These are phyloP conservation scores for Vulpes ferrilata DNA, from an alignment of 2,113 vertebrate species.

Conservation along the genomic window DNA sequence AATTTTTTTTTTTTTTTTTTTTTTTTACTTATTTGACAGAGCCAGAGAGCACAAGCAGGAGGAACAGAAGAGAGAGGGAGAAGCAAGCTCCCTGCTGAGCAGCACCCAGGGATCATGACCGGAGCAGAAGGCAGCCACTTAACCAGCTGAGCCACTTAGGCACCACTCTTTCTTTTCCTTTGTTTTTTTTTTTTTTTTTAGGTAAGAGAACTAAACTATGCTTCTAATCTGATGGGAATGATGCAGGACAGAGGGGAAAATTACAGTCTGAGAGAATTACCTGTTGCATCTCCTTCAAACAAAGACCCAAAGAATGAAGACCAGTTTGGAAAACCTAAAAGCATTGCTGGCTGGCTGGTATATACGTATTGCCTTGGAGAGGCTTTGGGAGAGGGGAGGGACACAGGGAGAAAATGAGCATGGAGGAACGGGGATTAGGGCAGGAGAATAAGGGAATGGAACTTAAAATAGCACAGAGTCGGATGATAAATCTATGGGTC, in stretches of 20 bases:
- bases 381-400: neutral
- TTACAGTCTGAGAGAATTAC: neutral
- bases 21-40: neutral
- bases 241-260: neutral
- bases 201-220: neutral
- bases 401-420: neutral
- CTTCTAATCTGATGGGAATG: constrained; percentile 1
- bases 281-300: neutral
- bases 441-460: neutral
- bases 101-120: too few relatives aligned
- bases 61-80: too few relatives aligned
- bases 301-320: neutral
- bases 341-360: neutral
- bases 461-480: neutral
- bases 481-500: neutral
- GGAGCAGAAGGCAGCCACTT: too few relatives aligned
- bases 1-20: neutral
- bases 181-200: neutral
- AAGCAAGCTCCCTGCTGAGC: too few relatives aligned
- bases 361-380: neutral
- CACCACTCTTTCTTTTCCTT: too few relatives aligned
- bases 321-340: neutral
- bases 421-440: neutral
- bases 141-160: too few relatives aligned
- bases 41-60: neutral